Base-by-base conservation (phyloP, 1,140 invertebrate species). In the Telenomus remus region DNA sequence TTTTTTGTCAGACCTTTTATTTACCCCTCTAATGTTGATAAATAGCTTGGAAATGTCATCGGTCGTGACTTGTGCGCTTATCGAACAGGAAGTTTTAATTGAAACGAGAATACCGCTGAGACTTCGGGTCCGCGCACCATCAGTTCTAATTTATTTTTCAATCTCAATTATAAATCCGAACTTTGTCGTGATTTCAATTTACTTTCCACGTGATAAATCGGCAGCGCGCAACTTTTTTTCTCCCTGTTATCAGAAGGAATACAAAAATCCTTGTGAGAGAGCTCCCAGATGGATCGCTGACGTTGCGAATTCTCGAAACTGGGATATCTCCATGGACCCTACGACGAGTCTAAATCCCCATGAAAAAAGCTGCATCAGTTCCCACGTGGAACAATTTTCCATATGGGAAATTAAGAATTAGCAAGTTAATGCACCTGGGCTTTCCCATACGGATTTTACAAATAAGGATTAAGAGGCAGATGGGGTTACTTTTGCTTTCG, bases 341-440 rank as follows among this genome's bases (percentile, higher is more conserved):
- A 12, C n/a, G 35, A 12, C 9, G n/a, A 43, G 54, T 10, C 19
- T 42, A 72, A 72, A 72, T 65, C 69, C 61, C 69, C 60, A 65
- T 72, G 69, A 72, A 72, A 72, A 72, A 72, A 65, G 69, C 69
- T 72, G 69, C 69, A 48, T 54, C 48, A 44, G 47, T 72, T 72
- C 69, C 47, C 69, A 72, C 60, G 69, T 72, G 48, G 55, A 54
- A 54, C 69, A 72, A 72, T 72, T 64, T 72, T 60, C 60, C 51
- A 59, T 72, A 73, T 65, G 56, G 55, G 33, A 72, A 64, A 72
- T 72, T 72, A 64, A 55, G 61, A 73, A 74, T 74, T 56, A 66
- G 43, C 37, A 33, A 63, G n/a, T 56, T 74, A 66, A 66, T 73
- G 59, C 71, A 68, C 71, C 57, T 63, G 71, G 57, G 57, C 7